Base-by-base conservation (phyloP, 1,140 invertebrate genomes). In the Pseudomyrmex pallidus region DNA sequence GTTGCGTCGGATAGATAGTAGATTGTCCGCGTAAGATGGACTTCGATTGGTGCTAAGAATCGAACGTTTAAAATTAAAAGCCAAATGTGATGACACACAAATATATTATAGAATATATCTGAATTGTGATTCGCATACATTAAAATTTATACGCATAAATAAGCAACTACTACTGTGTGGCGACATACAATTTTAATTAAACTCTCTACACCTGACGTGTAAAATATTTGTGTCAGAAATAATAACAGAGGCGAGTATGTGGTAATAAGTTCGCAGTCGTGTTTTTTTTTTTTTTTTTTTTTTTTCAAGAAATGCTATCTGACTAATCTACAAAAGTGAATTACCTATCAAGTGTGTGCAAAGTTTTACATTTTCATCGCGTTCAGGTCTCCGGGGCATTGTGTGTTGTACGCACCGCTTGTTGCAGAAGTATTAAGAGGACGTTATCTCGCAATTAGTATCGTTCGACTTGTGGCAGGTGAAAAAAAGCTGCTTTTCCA, bases 391-490 rank as follows among this genome's bases (percentile, higher is more conserved):
- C 54, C 66, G 54, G 66, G 76, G 50, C 66, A 68, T 78, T 54
- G 64, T 25, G 52, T 35, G 44, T 12, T 54, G n/a, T 44, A 48
- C 54, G 52, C 10, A 56, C 13, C 50, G 48, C 59, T 70, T 72
- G 56, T 80, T 56, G 54, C 72, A 85, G 72, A 74, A 88, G 77
- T 90, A 90, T 89, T 87, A 87, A 86, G 74, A 86, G 82, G 80
- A 80, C 87, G 89, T 88, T 91, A 91, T 91, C 89, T 89, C 63
- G 82, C 86, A 87, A 84, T 84, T 84, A 84, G 90, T 91, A 90
- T 84, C 83, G 76, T 80, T 90, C 88, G 85, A 50, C 54, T 72
- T n/a, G 66, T 48, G 86, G 89, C 90, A 90, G 90, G 90, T 91
- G 89, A 91, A 88, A 82, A 56, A 77, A 52, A 61, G 57, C 85